A percentile compares a stretch with the other conserved stretches of the same genome.
These are phyloP conservation scores for Harpalus rufipes DNA, from an alignment of 2,888 invertebrate species.

Conservation along the genomic window DNA sequence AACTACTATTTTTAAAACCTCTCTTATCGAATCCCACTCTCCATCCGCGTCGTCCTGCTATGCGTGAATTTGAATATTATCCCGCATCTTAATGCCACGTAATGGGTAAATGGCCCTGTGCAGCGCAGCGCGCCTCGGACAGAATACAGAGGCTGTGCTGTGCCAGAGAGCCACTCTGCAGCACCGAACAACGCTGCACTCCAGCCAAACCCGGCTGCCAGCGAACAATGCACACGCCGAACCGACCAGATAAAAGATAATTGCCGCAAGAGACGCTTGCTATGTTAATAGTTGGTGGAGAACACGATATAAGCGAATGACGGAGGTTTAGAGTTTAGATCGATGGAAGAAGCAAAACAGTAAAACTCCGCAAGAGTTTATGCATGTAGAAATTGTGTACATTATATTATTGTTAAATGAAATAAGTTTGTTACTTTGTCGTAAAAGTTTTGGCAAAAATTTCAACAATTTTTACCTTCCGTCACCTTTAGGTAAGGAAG, in stretches of 20 bases:
- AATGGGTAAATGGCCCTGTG: slow-evolving; percentile 39
- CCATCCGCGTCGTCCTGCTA: not conserved
- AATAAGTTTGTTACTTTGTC: too few relatives aligned
- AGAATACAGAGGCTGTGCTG: not conserved
- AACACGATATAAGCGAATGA: slow-evolving; percentile 9
- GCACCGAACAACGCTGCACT: slow-evolving; percentile 3
- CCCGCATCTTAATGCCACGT: slow-evolving; percentile 61
- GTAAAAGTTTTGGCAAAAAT: too few relatives aligned
- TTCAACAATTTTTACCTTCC: too few relatives aligned
- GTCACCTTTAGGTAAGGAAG: too few relatives aligned
- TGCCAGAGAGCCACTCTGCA: not conserved
- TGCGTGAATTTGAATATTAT: slow-evolving; percentile 62
- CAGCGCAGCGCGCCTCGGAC: not conserved
- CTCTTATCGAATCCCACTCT: not conserved
- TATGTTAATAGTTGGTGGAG: slow-evolving; percentile 34
- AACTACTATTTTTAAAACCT: too few relatives aligned
- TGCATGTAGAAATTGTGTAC: too few relatives aligned
- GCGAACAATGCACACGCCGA: slow-evolving; percentile 47
- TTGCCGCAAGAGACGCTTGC: slow-evolving; percentile 41
- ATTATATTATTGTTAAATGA: too few relatives aligned
- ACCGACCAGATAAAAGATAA: slow-evolving; percentile 57
- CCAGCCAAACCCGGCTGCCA: slow-evolving; percentile 14
- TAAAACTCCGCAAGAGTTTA: too few relatives aligned
- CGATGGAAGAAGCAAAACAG: too few relatives aligned
- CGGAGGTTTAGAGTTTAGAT: not conserved